phyloP scores from a whole-genome alignment of 1,140 invertebrate species.

The Camponotus pennsylvanicus region DNA sequence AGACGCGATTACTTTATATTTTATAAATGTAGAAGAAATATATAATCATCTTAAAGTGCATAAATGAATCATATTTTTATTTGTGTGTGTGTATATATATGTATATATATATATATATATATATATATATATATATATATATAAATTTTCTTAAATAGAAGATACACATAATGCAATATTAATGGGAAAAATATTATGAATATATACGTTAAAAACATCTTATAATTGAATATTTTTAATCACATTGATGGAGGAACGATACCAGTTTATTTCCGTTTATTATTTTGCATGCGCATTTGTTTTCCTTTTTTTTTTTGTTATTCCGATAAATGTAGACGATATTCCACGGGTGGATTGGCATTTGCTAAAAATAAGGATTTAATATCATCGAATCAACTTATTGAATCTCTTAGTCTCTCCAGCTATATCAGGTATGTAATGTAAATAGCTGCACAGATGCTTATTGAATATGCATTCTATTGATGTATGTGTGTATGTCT shows the following conservation, averaged over 20 bases:
- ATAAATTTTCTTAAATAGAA: neutral
- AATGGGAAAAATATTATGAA: neutral
- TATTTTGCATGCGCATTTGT: conserved; percentile 49
- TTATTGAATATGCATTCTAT: conserved; percentile 18
- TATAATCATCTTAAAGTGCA: neutral
- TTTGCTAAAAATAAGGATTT: conserved; percentile 84
- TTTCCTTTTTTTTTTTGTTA: conserved; percentile 64
- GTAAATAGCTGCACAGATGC: conserved; percentile 40
- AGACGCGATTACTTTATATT: neutral
- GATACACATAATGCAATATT: neutral
- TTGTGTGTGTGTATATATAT: neutral
- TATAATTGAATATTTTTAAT: neutral
- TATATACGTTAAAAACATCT: neutral
- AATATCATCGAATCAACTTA: conserved; percentile 82
- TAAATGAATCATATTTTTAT: neutral
- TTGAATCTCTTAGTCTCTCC: conserved; percentile 84
- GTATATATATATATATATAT: neutral
- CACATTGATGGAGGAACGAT: conserved; percentile 31
- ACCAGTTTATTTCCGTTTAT: conserved; percentile 34
- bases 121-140: neutral
- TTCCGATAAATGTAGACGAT: conserved; percentile 79
- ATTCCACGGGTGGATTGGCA: conserved; percentile 82
- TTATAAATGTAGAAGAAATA: neutral
- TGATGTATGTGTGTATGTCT: neutral
- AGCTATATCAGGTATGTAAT: conserved; percentile 83